A percentile compares a stretch with the other conserved stretches of the same genome.
These are phyloP conservation scores for Micromussa lordhowensis DNA, from an alignment of 92 coral and sea anemone genomes.

Conservation along the genomic window DNA sequence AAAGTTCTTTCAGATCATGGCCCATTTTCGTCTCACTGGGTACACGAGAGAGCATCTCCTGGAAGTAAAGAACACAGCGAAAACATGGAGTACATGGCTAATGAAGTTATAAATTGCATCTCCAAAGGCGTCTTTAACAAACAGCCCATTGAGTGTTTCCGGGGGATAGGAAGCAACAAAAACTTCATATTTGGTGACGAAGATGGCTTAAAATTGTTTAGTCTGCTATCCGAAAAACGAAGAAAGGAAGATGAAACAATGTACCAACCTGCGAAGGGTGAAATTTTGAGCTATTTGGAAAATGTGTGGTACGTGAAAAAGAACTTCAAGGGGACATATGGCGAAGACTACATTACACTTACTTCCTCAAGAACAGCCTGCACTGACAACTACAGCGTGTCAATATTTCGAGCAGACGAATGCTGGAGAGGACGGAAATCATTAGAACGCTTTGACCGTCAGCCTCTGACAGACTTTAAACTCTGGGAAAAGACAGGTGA, in stretches of 20 bases:
- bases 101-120: conserved; percentile 38
- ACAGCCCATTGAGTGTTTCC: conserved; percentile 36
- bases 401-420: conserved; percentile 18
- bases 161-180: conserved; percentile 50
- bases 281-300: background rate
- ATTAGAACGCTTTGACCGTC: conserved; percentile 28
- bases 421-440: conserved; percentile 5
- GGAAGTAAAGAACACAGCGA: conserved; percentile 48
- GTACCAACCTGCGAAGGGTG: background rate
- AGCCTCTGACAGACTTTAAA: conserved; percentile 56
- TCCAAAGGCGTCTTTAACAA: conserved; percentile 11
- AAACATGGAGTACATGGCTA: conserved; percentile 70
- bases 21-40: conserved; percentile 18
- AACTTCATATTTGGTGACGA: conserved; percentile 43
- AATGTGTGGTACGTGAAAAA: too few species aligned
- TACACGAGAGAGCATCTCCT: conserved; percentile 14
- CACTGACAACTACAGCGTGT: too few species aligned
- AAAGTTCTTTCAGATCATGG: too few species aligned
- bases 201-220: conserved; percentile 2
- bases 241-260: conserved; percentile 20
- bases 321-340: conserved; percentile 33
- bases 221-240: conserved; percentile 29
- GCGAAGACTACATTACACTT: conserved; percentile 35
- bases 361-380: conserved; percentile 23
- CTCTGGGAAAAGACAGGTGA: conserved; percentile 42